Evolutionary conservation across 2,113 vertebrate species (phyloP).

Genomic region (Xyliphius kryptos): DNA sequence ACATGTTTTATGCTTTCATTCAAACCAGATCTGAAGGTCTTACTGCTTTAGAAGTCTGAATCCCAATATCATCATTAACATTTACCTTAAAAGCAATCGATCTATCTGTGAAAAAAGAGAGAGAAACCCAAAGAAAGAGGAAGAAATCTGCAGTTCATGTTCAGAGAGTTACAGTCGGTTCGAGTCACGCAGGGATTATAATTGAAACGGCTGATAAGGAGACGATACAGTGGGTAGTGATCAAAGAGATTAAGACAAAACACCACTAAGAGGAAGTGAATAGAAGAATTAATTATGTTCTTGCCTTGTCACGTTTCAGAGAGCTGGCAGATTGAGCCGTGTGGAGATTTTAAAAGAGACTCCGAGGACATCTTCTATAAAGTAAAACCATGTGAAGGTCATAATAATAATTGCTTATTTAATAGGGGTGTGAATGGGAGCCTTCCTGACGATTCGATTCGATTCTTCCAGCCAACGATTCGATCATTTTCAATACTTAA

Average conservation of each 20-base stretch:
- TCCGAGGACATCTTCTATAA: neutral
- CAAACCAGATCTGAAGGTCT: neutral
- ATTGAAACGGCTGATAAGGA: constrained; percentile 42
- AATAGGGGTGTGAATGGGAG: no score
- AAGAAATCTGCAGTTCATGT: constrained; percentile 17
- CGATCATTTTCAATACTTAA: no score
- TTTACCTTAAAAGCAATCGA: no score
- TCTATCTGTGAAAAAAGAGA: constrained; percentile 20
- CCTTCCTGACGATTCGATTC: no score
- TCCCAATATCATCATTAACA: no score
- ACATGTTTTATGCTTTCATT: neutral
- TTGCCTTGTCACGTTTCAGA: constrained; percentile 3
- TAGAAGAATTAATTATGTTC: constrained; percentile 30
- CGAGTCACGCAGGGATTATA: constrained; percentile 27
- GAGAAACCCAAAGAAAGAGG: neutral
- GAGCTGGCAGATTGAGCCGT: neutral
- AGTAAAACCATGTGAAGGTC: neutral
- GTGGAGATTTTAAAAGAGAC: neutral
- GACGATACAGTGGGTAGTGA: constrained; percentile 44
- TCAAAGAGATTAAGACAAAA: constrained; percentile 36
- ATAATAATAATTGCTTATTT: no score
- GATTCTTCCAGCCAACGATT: no score
- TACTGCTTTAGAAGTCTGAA: no score
- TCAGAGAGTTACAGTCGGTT: constrained; percentile 32
- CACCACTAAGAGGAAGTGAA: constrained; percentile 22